Conservation (phyloP, 2,888 invertebrate genomes). For the Aleiodes leptofemur region DNA sequence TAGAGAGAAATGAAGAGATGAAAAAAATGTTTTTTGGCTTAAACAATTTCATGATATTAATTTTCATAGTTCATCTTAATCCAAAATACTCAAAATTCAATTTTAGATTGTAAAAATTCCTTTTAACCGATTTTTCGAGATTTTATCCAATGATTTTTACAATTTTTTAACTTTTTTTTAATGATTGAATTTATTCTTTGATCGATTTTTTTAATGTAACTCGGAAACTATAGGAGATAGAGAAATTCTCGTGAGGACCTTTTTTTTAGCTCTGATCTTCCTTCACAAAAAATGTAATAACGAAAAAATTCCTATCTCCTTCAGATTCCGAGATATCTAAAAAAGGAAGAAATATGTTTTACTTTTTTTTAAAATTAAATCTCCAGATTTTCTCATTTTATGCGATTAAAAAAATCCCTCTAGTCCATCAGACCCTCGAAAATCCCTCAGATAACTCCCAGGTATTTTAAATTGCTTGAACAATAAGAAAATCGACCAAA, state of each 20-base stretch:
- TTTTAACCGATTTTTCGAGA: background rate
- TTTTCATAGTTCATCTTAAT: constrained; percentile 1
- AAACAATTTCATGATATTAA: constrained; percentile 17
- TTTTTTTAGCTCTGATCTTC: no score
- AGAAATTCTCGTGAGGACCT: no score
- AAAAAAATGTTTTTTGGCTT: background rate
- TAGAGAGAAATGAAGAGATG: background rate
- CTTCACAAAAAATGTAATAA: no score
- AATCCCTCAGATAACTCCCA: constrained; percentile 9
- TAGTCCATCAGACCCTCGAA: background rate
- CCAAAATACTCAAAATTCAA: background rate
- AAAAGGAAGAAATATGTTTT: background rate
- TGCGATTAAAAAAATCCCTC: constrained; percentile 4
- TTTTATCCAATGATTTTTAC: no score
- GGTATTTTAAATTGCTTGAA: constrained; percentile 9
- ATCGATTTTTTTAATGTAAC: no score
- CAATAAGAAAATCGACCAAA: constrained; percentile 28
- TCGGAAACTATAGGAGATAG: no score
- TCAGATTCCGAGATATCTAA: no score
- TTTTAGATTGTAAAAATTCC: background rate
- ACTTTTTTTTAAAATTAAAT: background rate
- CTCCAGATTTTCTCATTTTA: background rate
- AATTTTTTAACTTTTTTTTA: no score
- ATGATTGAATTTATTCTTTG: no score
- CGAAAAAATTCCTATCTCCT: no score